Conservation (phyloP, 1,140 invertebrate species). For the Pogonomyrmex barbatus region DNA sequence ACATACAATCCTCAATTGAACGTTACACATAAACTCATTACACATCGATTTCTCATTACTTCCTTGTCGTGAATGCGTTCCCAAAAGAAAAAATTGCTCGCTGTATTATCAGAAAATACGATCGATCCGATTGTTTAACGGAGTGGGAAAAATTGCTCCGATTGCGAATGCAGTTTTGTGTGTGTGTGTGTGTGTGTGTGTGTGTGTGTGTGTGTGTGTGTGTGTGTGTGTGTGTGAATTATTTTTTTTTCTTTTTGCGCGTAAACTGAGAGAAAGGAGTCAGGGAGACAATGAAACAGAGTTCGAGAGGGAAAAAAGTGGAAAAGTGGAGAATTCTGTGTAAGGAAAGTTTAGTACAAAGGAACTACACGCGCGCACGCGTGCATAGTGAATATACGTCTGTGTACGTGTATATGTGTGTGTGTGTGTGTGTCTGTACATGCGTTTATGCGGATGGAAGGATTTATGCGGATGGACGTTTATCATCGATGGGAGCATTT, state of each 20-base stretch:
- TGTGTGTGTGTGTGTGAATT: slow-evolving; percentile 53
- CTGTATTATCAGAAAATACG: slow-evolving; percentile 41
- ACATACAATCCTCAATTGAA: slow-evolving; percentile 86
- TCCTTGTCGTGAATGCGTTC: slow-evolving; percentile 73
- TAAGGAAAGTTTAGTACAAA: background rate
- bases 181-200: background rate
- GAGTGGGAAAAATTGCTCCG: slow-evolving; percentile 63
- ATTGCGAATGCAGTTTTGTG: slow-evolving; percentile 48
- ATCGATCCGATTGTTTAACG: background rate
- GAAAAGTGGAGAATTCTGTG: background rate
- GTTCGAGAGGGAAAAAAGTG: background rate
- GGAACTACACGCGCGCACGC: background rate
- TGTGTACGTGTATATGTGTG: background rate
- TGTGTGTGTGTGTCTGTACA: background rate
- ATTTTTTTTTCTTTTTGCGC: slow-evolving; percentile 5
- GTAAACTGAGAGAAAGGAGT: slow-evolving; percentile 48
- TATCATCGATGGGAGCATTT: slow-evolving; percentile 35
- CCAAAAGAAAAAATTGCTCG: slow-evolving; percentile 64
- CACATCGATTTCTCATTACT: slow-evolving; percentile 81
- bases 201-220: background rate
- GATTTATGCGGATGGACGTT: slow-evolving; percentile 52
- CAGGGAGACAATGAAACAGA: slow-evolving; percentile 32
- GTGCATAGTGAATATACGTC: background rate
- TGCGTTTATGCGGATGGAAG: background rate
- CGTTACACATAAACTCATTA: slow-evolving; percentile 85